Evolutionary conservation across 64 coral and sea anemone genomes (phyloP), one percentile per base, ranked within the genome.

Genomic region (Stichodactyla helianthus): DNA sequence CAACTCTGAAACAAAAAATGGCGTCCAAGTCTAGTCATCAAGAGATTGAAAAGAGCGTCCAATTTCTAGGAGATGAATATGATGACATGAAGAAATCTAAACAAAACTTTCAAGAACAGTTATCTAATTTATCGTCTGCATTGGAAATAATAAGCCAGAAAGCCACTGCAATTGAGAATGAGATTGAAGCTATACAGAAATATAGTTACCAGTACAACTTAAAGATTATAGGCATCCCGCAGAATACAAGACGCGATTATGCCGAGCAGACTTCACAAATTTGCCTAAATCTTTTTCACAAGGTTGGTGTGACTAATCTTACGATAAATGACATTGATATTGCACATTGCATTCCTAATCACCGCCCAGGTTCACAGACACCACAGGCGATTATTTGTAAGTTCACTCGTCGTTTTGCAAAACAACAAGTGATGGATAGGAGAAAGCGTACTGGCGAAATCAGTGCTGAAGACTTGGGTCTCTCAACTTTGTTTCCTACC

Each of bases 191-290:
- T 22, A 62, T 44, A 59, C 62, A 22, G 68, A 54, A 61, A 51
- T 87, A 87, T 87, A 80, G 86, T 35, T 59, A 88, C 86, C 86
- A 88, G 35, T 88, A 88, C 56, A 88, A 88, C 51, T 19, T 88
- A 31, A 80, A 88, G 22, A 88, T 79, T 53, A 12, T 88, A 10
- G 71, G 54, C 19, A 74, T 88, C 19, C 71, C 86, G 28, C 86
- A 88, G 53, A 28, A 50, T 53, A 79, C 57, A 12, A 52, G 26
- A 19, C 76, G 64, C 25, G 86, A 88, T 23, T 56, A n/a, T 31
- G 86, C 86, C 26, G 86, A 78, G 17, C 67, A 88, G 59, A 79
- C 86, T 35, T 35, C 52, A 0, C 52, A 55, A 20, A 71, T 57
- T 58, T 79, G 76, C 59, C 22, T 88, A 51, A 79, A 88, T 52